Evolutionary conservation across 2,797 vertebrate genomes (phyloP), one percentile per base, ranked within the genome.

Genomic region (Brotula barbata): DNA sequence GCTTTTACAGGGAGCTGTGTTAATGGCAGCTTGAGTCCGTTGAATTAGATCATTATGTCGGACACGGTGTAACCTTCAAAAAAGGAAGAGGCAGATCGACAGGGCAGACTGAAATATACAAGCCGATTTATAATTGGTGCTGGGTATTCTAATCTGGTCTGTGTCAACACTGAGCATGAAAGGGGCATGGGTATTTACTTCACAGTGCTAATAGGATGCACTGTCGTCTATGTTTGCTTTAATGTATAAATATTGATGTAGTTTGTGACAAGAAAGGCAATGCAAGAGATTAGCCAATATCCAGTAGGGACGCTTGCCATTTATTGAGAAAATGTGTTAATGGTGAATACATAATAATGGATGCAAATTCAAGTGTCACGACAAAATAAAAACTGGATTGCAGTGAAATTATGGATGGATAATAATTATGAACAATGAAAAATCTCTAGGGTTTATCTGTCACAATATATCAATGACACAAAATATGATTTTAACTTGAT

Each of bases 1-100:
- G 80, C 77, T 86, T 87, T 87, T 84, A 79, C 68, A 72, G 81
- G 67, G 66, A 81, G 68, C 73, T 15, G 68, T 74, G 81, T 83
- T 89, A 87, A 80, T 71, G 81, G 71, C 57, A 50, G 61, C 58
- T 64, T 62, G 58, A 61, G 61, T 50, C 66, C 76, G 82, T 73
- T 78, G 77, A 71, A 78, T 74, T 72, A 68, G 75, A 42, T 12
- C 68, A 60, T 75, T 61, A 55, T 46, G 47, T 61, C 56, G 58
- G 76, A 82, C 68, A 64, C 1, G 47, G 70, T 58, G 70, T 71
- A 84, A 86, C 84, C 83, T 88, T 82, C 72, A 77, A 15, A 33
- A 58, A 43, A 58, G 56, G 40, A 64, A 47, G 68, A 73, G 42
- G 63, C 74, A 49, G 68, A 81, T 67, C 63, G 17, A 60, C 68